Conservation (phyloP, 1,140 invertebrate genomes). For the Lordiphosa stackelbergi region DNA sequence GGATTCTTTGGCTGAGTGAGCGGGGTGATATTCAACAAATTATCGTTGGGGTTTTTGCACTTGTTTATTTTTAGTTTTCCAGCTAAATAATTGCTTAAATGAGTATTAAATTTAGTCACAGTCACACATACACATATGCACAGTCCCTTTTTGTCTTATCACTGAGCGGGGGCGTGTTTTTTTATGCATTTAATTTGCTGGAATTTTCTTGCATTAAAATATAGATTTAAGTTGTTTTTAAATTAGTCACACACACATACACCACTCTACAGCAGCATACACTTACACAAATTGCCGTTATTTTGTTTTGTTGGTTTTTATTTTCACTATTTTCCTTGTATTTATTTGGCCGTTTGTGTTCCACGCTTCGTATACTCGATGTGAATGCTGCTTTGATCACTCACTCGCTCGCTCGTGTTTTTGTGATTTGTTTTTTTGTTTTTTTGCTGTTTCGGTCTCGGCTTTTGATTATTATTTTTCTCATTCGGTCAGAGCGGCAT, state of each 20-base stretch:
- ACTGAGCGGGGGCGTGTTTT: conserved; percentile 15
- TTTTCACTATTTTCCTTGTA: conserved; percentile 23
- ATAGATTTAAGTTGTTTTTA: conserved; percentile 30
- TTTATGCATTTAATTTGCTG: conserved; percentile 10
- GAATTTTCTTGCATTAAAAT: conserved; percentile 24
- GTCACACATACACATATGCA: no score
- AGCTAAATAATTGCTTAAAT: neutral
- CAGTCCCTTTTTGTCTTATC: conserved; percentile 8
- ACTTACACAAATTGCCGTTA: conserved; percentile 49
- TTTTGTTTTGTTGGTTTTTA: conserved; percentile 36
- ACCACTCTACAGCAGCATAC: conserved; percentile 14
- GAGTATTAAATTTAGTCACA: no score
- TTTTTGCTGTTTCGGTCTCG: conserved; percentile 21
- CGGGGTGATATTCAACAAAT: no score
- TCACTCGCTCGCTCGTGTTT: conserved; percentile 23
- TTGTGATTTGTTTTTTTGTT: conserved; percentile 14
- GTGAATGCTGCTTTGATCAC: conserved; percentile 38
- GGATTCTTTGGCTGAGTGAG: no score
- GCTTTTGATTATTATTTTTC: conserved; percentile 20
- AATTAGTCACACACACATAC: conserved; percentile 32
- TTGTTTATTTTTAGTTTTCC: conserved; percentile 12
- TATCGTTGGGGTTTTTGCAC: conserved; percentile 25
- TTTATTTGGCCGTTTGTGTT: conserved; percentile 50
- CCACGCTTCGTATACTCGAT: conserved; percentile 72
- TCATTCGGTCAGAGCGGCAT: conserved; percentile 34